phyloP scores from a whole-genome alignment of 2,797 vertebrate species.

The Urocyon cinereoargenteus region DNA sequence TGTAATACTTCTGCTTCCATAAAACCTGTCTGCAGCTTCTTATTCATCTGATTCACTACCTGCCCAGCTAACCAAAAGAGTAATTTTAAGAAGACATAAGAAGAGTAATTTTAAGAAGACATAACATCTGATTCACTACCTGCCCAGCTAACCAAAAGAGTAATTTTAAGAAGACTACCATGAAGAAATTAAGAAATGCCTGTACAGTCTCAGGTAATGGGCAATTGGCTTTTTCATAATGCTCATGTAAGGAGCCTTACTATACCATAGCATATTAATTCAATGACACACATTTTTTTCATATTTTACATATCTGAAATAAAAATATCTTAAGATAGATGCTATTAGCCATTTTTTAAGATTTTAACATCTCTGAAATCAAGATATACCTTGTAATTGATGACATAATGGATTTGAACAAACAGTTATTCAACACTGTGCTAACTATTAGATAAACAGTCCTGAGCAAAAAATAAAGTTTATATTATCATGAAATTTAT shows the following conservation, averaged over 20 bases:
- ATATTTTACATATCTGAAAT: constrained; percentile 9
- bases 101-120: background rate
- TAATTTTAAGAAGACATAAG: background rate
- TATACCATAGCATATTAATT: background rate
- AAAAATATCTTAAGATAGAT: constrained; percentile 8
- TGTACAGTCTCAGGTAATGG: background rate
- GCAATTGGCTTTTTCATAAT: background rate
- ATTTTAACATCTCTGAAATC: constrained; percentile 50
- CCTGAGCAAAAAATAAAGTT: constrained; percentile 56
- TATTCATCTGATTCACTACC: constrained; percentile 99
- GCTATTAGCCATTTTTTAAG: background rate
- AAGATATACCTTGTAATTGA: background rate
- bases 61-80: constrained; percentile 92
- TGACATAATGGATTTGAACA: background rate
- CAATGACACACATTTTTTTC: background rate
- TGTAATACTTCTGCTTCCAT: constrained; percentile 94
- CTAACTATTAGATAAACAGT: background rate
- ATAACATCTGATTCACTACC: constrained; percentile 98
- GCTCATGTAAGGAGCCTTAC: background rate
- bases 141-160: constrained; percentile 92
- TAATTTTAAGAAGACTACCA: background rate
- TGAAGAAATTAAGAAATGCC: background rate
- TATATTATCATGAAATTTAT: constrained; percentile 4
- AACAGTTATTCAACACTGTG: background rate
- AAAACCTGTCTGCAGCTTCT: constrained; percentile 95